Percentiles rank a stretch among this genome's conserved stretches.
Conservation (phyloP, 2,113 vertebrate species). For the Ondatra zibethicus region DNA sequence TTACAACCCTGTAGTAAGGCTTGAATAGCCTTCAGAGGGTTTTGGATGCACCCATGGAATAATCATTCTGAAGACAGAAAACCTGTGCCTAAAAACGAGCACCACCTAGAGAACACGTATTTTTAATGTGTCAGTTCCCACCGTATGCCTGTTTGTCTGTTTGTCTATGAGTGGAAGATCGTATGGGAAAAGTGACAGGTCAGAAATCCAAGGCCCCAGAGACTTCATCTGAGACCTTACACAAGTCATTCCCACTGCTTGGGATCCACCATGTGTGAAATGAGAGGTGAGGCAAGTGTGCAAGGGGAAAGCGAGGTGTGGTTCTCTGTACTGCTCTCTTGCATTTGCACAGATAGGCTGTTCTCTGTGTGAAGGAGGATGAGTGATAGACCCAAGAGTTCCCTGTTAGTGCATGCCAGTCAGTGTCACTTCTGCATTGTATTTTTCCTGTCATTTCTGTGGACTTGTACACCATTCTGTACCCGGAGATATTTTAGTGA, state of each 20-base stretch:
- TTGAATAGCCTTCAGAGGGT: constrained; percentile 59
- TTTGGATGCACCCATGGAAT: constrained; percentile 42
- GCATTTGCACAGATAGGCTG: neutral
- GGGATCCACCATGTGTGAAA: neutral
- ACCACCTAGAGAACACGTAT: neutral
- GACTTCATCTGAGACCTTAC: neutral
- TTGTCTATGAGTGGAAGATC: neutral
- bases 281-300: neutral
- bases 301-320: neutral
- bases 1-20: constrained; percentile 52
- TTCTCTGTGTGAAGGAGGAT: neutral
- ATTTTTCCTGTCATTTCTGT: neutral
- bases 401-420: neutral
- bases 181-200: neutral
- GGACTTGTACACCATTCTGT: neutral
- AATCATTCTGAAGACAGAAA: constrained; percentile 17
- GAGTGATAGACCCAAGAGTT: neutral
- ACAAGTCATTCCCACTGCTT: neutral
- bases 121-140: neutral
- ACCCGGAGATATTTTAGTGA: neutral
- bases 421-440: neutral
- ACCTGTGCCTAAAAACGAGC: neutral
- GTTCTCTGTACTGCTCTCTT: neutral
- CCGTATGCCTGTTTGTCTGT: neutral
- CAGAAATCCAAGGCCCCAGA: neutral